Evolutionary conservation across 2,888 invertebrate genomes (phyloP).

Genomic region (Drosophila neutralis): DNA sequence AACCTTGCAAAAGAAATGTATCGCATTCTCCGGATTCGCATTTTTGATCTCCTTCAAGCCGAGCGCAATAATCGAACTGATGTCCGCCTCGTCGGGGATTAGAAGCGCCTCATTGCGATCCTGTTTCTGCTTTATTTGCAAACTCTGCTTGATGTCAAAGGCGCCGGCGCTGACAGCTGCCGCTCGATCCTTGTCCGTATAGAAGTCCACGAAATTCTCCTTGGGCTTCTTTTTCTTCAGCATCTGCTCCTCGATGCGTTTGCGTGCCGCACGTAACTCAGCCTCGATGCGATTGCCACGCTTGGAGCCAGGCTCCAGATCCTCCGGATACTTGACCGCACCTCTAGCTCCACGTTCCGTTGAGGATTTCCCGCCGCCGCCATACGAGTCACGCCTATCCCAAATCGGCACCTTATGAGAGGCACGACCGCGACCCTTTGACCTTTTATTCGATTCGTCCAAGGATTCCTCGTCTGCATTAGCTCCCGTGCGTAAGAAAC

Average conservation of each 20-base stretch:
- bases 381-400: conserved; percentile 68
- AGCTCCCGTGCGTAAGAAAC: conserved; percentile 90
- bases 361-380: conserved; percentile 37
- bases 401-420: conserved; percentile 62
- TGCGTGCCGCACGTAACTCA: conserved; percentile 73
- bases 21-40: conserved; percentile 90
- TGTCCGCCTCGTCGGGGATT: conserved; percentile 92
- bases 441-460: conserved; percentile 83
- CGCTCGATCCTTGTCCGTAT: conserved; percentile 95
- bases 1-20: conserved; percentile 92
- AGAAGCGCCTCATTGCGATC: conserved; percentile 90
- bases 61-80: conserved; percentile 90
- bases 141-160: conserved; percentile 94
- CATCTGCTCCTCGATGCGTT: conserved; percentile 77
- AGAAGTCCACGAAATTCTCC: conserved; percentile 89
- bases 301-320: conserved; percentile 50
- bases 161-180: conserved; percentile 92
- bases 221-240: conserved; percentile 82
- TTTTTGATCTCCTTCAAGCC: conserved; percentile 91
- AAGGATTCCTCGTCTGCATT: conserved; percentile 86
- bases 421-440: conserved; percentile 61
- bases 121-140: conserved; percentile 91
- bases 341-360: conserved; percentile 53
- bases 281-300: conserved; percentile 79
- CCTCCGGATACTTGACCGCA: conserved; percentile 56